Base-by-base conservation (phyloP, 2,888 invertebrate genomes). In the Chrysolina haemoptera region DNA sequence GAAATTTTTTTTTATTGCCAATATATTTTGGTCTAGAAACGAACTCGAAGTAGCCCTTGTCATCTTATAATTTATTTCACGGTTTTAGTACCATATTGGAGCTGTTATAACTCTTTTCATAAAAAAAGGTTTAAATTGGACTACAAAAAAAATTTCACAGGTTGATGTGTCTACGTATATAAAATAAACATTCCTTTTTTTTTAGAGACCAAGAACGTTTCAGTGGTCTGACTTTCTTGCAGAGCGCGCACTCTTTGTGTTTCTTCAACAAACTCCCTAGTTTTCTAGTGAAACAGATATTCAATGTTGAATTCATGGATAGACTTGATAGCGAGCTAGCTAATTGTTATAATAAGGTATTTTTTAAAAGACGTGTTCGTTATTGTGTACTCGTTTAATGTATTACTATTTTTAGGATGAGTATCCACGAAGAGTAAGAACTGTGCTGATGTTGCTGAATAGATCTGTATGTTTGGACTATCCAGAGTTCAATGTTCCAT, bases 391-490 rank as follows among this genome's bases (percentile, higher is more conserved):
- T 16, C 4, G 14, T 18, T 59, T 27, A 59, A 20, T 59, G 10
- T 14, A 46, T 5, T 50, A 67, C 59, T 68, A 46, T 40, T 85
- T 85, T 81, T 80, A 90, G 90, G 90, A 89, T 50, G 88, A 87
- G 1, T 91, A 91, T 85, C 91, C 91, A 0, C 84, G 87, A 22
- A 86, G 89, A 76, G 89, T 92, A 2, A 87, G 91, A 14, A 87
- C 89, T 76, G 84, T 86, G 62, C 88, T 93, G 67, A 92, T 93
- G 92, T 89, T 91, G 78, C 83, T 93, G 55, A 93, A 93, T 84
- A 88, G 93, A 71, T 89, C 91, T 0, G 91, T 92, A 18, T 92
- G 92, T 80, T 85, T 93, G 62, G 92, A 92, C 84, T 90, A 90
- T 83, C 92, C 93, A 0, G 90, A 92, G 83, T 86, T 89, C 12